phyloP scores from a whole-genome alignment of 2,797 vertebrate genomes.

The Molossus molossus region DNA sequence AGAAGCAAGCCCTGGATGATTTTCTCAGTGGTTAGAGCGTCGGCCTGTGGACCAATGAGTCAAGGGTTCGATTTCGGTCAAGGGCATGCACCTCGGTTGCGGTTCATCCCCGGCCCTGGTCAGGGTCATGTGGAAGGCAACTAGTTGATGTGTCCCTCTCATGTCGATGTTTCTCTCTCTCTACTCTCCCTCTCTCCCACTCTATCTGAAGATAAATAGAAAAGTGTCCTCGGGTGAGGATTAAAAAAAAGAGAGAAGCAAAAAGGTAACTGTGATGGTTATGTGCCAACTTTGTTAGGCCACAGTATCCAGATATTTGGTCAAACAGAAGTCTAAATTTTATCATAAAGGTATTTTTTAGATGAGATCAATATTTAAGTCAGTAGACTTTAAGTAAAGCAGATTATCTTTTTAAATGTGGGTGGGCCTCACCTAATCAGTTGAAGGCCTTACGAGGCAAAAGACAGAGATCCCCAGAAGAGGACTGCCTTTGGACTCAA shows the following conservation, averaged over 20 bases:
- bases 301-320: neutral
- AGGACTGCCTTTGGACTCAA: neutral
- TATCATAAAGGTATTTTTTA: neutral
- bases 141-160: no score
- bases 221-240: no score
- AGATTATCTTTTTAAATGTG: neutral
- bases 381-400: neutral
- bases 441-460: neutral
- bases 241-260: neutral
- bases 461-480: neutral
- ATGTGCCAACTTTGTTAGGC: neutral
- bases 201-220: no score
- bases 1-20: neutral
- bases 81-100: no score
- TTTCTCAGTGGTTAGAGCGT: no score
- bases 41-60: no score
- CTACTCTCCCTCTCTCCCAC: no score
- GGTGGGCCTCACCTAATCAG: neutral
- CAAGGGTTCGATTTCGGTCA: no score
- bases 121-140: no score
- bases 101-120: no score
- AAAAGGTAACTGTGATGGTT: neutral
- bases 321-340: neutral
- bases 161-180: no score
- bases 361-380: neutral